A percentile compares a stretch with the other conserved stretches of the same genome.
phyloP scores from a whole-genome alignment of 2,797 vertebrate genomes.

The Mycteria americana region DNA sequence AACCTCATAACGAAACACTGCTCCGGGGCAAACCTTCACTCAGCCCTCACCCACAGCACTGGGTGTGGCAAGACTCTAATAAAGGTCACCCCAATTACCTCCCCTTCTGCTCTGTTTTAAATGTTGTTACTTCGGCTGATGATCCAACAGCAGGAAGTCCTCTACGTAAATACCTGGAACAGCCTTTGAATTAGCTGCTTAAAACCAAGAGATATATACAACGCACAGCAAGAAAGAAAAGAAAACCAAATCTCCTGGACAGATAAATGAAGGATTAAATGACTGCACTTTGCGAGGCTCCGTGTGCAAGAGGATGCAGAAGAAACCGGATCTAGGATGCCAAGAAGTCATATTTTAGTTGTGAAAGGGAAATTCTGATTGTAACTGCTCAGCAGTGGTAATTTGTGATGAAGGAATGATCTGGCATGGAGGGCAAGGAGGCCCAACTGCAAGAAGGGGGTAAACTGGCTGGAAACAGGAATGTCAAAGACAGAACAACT shows the following conservation, averaged over 20 bases:
- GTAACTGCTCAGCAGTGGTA: neutral
- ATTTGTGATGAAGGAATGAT: neutral
- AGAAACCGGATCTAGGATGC: neutral
- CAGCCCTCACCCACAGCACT: neutral
- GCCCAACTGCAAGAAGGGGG: neutral
- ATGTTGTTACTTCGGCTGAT: neutral
- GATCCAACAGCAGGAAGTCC: neutral
- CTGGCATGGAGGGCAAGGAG: neutral
- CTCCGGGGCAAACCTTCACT: neutral
- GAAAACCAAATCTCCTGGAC: neutral
- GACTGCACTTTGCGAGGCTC: neutral
- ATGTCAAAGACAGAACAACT: neutral
- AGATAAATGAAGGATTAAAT: neutral
- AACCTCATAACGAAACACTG: neutral
- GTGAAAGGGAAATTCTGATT: neutral
- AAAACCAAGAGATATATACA: accelerated
- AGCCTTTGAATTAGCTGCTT: neutral
- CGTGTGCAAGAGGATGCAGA: neutral
- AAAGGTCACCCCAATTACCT: neutral
- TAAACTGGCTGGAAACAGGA: neutral
- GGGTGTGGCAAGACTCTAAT: neutral
- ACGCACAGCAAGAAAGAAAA: neutral
- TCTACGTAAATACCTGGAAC: neutral
- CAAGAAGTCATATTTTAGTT: neutral
- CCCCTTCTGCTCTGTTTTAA: neutral